Percentiles rank a stretch among this genome's conserved stretches.
Evolutionary conservation across 92 coral and sea anemone genomes (phyloP).

Genomic region (Virgularia gustaviana): DNA sequence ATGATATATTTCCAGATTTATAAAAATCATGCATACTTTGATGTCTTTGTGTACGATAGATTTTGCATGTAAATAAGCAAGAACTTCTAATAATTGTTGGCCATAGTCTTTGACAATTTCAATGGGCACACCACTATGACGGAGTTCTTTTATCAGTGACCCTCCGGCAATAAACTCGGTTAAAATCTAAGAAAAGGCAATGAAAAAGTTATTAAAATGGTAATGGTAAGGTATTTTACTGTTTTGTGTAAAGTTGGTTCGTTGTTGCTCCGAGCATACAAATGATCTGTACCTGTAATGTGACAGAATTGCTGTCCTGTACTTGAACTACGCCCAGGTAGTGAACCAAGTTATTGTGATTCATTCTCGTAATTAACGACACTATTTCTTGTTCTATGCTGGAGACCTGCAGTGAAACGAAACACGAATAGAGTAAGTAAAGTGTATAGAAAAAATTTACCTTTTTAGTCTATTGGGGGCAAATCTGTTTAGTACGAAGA

Average conservation of each 20-base stretch:
- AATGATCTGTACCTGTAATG: constrained; percentile 63
- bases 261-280: neutral
- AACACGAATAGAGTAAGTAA: neutral
- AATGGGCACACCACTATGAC: constrained; percentile 71
- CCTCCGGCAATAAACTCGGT: constrained; percentile 87
- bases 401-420: constrained; percentile 68
- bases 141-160: constrained; percentile 59
- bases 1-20: too few relatives aligned
- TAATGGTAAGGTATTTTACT: neutral
- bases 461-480: neutral
- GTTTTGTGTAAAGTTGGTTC: too few relatives aligned
- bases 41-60: constrained; percentile 91
- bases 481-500: too few relatives aligned
- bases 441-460: neutral
- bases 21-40: constrained; percentile 52
- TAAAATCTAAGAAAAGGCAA: constrained; percentile 50
- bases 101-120: constrained; percentile 71
- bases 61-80: constrained; percentile 86
- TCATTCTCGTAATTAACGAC: constrained; percentile 65
- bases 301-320: constrained; percentile 39
- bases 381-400: constrained; percentile 86
- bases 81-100: constrained; percentile 72
- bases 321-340: constrained; percentile 71
- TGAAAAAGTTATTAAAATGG: neutral
- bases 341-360: constrained; percentile 76